Evolutionary conservation across 2,888 invertebrate species (phyloP).

Genomic region (Norana najaformis): DNA sequence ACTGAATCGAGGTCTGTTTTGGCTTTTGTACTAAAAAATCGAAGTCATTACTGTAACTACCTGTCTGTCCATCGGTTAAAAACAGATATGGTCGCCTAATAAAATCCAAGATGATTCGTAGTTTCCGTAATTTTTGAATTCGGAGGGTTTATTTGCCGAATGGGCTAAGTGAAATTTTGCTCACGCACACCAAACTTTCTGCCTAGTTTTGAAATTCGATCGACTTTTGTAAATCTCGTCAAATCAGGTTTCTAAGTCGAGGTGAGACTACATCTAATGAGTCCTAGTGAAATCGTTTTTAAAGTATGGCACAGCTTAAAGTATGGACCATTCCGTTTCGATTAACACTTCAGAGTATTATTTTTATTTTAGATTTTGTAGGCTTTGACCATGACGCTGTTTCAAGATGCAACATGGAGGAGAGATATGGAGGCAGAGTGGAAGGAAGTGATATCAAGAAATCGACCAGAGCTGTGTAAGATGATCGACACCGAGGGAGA

Average conservation of each 20-base stretch:
- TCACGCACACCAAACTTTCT: background rate
- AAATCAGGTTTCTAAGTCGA: background rate
- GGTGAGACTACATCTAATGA: background rate
- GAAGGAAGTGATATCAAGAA: constrained; percentile 9
- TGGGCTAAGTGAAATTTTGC: background rate
- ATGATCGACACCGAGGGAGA: constrained; percentile 17
- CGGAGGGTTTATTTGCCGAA: background rate
- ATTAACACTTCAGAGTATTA: background rate
- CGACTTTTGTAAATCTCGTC: background rate
- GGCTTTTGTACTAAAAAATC: background rate
- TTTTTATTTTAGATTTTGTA: background rate
- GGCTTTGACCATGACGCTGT: background rate
- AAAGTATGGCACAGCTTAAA: background rate
- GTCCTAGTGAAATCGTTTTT: background rate
- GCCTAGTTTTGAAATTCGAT: background rate
- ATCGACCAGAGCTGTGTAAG: constrained; percentile 19
- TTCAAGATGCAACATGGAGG: background rate
- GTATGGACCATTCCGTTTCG: background rate
- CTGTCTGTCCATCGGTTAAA: background rate
- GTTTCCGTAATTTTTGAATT: background rate
- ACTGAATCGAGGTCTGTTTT: background rate
- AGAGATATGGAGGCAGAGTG: background rate
- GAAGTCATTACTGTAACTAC: background rate
- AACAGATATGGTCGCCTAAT: background rate
- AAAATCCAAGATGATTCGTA: background rate